Evolutionary conservation across 1,140 invertebrate species (phyloP).

Genomic region (Vanessa atalanta): DNA sequence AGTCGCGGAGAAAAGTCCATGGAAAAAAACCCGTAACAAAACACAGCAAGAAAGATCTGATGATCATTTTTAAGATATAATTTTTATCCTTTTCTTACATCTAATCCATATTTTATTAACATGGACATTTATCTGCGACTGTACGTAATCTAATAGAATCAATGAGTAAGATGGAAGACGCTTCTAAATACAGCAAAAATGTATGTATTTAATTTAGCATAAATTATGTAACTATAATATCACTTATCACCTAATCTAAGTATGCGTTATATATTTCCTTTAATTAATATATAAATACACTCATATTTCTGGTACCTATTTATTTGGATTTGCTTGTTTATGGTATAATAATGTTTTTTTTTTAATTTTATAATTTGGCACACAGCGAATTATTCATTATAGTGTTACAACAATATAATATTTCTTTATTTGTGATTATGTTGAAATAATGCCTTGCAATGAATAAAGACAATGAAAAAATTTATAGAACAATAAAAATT

Average conservation of each 20-base stretch:
- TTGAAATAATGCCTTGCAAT: constrained; percentile 35
- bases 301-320: constrained; percentile 64
- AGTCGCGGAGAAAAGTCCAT: constrained; percentile 46
- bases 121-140: constrained; percentile 47
- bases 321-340: constrained; percentile 51
- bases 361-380: constrained; percentile 66
- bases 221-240: constrained; percentile 72
- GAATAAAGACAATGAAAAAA: constrained; percentile 22
- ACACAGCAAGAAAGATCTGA: constrained; percentile 21
- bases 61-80: neutral
- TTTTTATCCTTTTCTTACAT: constrained; percentile 1
- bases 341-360: constrained; percentile 20
- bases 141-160: constrained; percentile 62
- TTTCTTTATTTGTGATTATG: constrained; percentile 15
- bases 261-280: constrained; percentile 64
- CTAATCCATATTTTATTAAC: constrained; percentile 21
- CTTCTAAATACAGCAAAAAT: constrained; percentile 79
- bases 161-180: constrained; percentile 78
- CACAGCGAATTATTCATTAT: constrained; percentile 39
- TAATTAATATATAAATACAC: constrained; percentile 63
- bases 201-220: constrained; percentile 74
- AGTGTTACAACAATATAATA: constrained; percentile 17
- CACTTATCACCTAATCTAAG: constrained; percentile 71
- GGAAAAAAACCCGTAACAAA: constrained; percentile 39
- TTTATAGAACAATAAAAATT: constrained; percentile 18